Base-by-base conservation (phyloP, 1,140 invertebrate species). In the Mercenaria mercenaria region DNA sequence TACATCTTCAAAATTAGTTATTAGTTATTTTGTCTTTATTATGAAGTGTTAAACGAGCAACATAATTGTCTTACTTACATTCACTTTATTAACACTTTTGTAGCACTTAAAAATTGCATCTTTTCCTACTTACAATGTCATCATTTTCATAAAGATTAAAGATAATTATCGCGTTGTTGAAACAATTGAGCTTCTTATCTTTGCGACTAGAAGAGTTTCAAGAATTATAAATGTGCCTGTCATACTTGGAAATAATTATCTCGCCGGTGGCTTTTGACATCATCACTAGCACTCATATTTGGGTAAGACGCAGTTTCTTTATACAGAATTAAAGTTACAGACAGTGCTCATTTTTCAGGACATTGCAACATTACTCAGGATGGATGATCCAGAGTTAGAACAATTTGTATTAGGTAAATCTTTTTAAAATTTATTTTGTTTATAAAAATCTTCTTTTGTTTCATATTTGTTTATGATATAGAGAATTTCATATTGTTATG, bases 141-240 rank as follows among this genome's bases (percentile, higher is more conserved):
- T 10, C 29, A 29, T 23, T 29, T 64, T 26, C 3, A 64, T 64
- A 64, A 29, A 10, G 59, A 26, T 64, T 64, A 29, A 15, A 64
- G n/a, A 29, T 29, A 29, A 64, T 29, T 64, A n/a, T 64, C 59
- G 8, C 23, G 8, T 64, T 26, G 29, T 64, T 64, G 26, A 8
- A 29, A 64, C 59, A 64, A 64, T 64, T 26, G 26, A 64, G 23
- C 59, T 64, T 64, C 59, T 64, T 64, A 64, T 64, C 59, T 64
- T 64, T 29, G 1, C n/a, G 6, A 29, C 11, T 59, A n/a, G 20
- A 29, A 29, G 59, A 29, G 6, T 64, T 64, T 64, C 15, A 29
- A 64, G 59, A 64, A 64, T 4, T n/a, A 15, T 64, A n/a, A n/a
- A 64, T 26, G 6, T 29, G 59, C 4, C 6, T 64, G 59, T n/a